Percentiles rank a stretch among this genome's conserved stretches.
Conservation (phyloP, 2,113 vertebrate genomes). For the Sclerurus mexicanus region DNA sequence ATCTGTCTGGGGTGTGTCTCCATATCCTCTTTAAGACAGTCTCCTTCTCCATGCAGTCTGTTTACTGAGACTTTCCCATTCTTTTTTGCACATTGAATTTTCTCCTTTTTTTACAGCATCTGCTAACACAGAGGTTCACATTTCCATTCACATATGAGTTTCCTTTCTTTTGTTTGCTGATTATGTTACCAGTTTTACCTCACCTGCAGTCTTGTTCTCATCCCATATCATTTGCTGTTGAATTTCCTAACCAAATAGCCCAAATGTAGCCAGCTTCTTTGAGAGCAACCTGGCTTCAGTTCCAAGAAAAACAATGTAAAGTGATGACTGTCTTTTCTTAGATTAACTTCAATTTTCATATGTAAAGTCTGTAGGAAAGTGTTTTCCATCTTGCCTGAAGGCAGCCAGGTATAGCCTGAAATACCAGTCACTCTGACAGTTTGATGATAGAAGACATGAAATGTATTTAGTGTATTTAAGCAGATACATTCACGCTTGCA, state of each 20-base stretch:
- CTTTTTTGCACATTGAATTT: neutral
- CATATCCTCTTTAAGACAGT: neutral
- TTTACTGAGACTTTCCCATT: neutral
- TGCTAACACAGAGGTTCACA: neutral
- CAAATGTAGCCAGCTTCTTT: neutral
- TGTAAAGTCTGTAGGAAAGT: neutral
- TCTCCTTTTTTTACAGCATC: neutral
- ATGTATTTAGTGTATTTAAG: neutral
- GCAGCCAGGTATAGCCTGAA: neutral
- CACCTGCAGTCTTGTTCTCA: neutral
- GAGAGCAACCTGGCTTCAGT: neutral
- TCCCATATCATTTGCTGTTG: constrained; percentile 14
- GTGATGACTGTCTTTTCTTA: neutral
- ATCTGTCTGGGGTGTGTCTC: neutral
- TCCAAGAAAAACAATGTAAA: neutral
- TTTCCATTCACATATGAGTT: rapidly evolving
- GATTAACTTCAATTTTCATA: neutral
- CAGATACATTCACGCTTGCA: rapidly evolving
- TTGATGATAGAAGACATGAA: neutral
- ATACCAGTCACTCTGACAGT: neutral
- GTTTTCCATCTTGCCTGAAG: neutral
- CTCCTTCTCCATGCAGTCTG: rapidly evolving
- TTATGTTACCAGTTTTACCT: neutral
- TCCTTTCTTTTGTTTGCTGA: neutral
- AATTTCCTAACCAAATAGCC: neutral